These are phyloP conservation scores for Pipistrellus pipistrellus DNA, from an alignment of 2,797 vertebrate genomes.

Conservation along the genomic window DNA sequence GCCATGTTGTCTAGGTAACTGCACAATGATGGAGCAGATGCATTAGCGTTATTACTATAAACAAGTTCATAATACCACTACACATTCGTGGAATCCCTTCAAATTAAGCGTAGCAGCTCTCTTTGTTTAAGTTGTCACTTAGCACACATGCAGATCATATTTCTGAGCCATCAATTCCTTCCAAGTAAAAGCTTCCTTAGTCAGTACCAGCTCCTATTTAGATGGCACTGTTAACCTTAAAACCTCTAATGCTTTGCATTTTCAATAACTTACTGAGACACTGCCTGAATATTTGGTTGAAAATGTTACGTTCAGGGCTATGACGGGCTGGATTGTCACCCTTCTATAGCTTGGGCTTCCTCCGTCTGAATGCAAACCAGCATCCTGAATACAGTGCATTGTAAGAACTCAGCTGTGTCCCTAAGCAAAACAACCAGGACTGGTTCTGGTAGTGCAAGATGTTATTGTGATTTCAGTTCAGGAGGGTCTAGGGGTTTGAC, in stretches of 20 bases:
- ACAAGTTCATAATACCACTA: slow-evolving; percentile 84
- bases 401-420: slow-evolving; percentile 55
- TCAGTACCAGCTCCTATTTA: slow-evolving; percentile 64
- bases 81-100: slow-evolving; percentile 85
- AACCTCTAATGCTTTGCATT: slow-evolving; percentile 49
- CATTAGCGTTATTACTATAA: slow-evolving; percentile 86
- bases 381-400: background rate
- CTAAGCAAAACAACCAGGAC: slow-evolving; percentile 6
- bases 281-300: slow-evolving; percentile 52
- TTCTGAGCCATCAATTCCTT: slow-evolving; percentile 76
- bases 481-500: background rate
- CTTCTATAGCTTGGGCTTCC: background rate
- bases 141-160: slow-evolving; percentile 70
- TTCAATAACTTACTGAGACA: slow-evolving; percentile 73
- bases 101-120: slow-evolving; percentile 83
- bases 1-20: slow-evolving; percentile 88
- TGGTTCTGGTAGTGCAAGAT: slow-evolving; percentile 23
- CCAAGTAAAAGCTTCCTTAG: slow-evolving; percentile 69
- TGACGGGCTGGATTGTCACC: slow-evolving; percentile 56
- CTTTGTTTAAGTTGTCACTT: slow-evolving; percentile 86
- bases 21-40: slow-evolving; percentile 87
- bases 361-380: slow-evolving; percentile 19
- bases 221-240: slow-evolving; percentile 74
- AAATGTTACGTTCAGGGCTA: slow-evolving; percentile 62
- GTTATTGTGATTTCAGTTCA: slow-evolving; percentile 46